phyloP scores from a whole-genome alignment of 2,113 vertebrate species.

The Anoplopoma fimbria region DNA sequence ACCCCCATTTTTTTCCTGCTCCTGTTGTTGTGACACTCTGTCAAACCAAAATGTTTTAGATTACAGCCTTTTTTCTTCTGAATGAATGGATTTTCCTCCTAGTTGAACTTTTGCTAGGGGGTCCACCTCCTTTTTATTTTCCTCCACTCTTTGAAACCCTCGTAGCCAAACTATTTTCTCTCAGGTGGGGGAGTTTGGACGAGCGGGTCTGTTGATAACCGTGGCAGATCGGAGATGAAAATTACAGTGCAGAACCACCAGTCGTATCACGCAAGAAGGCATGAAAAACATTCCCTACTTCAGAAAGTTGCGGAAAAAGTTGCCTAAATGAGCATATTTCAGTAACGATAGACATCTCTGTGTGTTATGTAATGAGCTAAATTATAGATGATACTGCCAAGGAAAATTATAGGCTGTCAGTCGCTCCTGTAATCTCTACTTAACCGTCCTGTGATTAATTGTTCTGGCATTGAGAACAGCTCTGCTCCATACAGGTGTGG shows the following conservation, averaged over 20 bases:
- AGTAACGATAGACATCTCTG: conserved; percentile 61
- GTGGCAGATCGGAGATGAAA: conserved; percentile 65
- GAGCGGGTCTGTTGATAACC: conserved; percentile 63
- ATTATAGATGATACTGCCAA: conserved; percentile 78
- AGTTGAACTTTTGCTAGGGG: neutral
- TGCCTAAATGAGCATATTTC: conserved; percentile 53
- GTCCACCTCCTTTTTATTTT: conserved; percentile 23
- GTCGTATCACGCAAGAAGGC: conserved; percentile 47
- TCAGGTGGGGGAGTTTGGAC: conserved; percentile 20
- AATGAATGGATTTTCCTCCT: conserved; percentile 10
- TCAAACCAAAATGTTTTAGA: conserved; percentile 39
- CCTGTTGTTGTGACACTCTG: neutral
- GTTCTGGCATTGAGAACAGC: conserved; percentile 65
- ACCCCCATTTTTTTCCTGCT: conserved; percentile 6
- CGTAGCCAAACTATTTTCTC: conserved; percentile 16
- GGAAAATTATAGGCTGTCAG: conserved; percentile 85
- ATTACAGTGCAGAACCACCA: conserved; percentile 60
- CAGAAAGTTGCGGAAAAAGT: conserved; percentile 11
- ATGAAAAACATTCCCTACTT: conserved; percentile 52
- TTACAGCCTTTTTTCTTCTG: conserved; percentile 45
- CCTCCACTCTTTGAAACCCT: conserved; percentile 8
- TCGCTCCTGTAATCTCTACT: conserved; percentile 68
- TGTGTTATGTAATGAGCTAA: conserved; percentile 81
- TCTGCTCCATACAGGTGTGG: conserved; percentile 70
- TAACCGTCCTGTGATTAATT: conserved; percentile 78